Base-by-base conservation (phyloP, 2,797 vertebrate species). In the Acipenser transmontanus region DNA sequence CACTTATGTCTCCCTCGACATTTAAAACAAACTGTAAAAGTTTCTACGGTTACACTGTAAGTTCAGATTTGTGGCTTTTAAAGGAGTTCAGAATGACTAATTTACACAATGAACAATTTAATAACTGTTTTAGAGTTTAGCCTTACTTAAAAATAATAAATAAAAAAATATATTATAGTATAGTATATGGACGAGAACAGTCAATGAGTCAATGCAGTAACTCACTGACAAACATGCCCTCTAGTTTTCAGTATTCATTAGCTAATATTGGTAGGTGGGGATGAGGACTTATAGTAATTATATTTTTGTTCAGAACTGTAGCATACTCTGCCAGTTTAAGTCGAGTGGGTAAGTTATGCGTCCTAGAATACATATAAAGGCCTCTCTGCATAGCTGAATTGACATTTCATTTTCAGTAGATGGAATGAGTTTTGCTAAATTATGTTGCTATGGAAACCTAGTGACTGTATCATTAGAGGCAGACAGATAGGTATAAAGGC, bases 381-480 rank as follows among this genome's bases (percentile, higher is more conserved):
- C 68, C n/a, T 61, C 47, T 11, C 68, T 71, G 70, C 51, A 50
- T 69, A 76, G 67, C 71, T 70, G 62, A 78, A 80, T 73, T 79
- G 77, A 71, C 78, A 78, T 86, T 85, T 85, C 49, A 71, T 78
- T 71, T 62, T 68, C 47, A 64, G 70, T 69, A 56, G 1, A 70
- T 62, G 63, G 73, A 72, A 70, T 14, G 65, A 76, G 71, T 70
- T 56, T 64, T 65, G 65, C 65, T 34, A 57, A 68, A 59, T 76
- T 68, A 66, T 78, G 84, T 89, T 86, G 77, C 85, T 70, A 81
- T 82, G 78, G 84, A 67, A 84, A 88, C 82, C 52, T 48, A 71
- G 74, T 83, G 78, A 74, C 63, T 74, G 68, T 70, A 54, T 59
- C 60, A 61, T 61, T 47, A 61, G 17, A 34, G 60, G 13, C 60